Conservation (phyloP, 2,888 invertebrate genomes). For the Plagodis dolabraria region DNA sequence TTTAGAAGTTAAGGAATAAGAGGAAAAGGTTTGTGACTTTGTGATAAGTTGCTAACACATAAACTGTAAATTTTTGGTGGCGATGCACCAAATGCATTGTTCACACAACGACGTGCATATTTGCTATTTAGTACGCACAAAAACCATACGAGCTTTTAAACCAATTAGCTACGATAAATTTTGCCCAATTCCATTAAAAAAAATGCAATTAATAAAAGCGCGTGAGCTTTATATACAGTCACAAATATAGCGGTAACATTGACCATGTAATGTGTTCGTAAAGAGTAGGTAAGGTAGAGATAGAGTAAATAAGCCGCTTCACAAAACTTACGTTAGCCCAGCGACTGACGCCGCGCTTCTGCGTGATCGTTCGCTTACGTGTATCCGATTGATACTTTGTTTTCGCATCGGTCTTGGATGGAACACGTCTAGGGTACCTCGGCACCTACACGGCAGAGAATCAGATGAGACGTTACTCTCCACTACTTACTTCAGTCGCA, state of each 20-base stretch:
- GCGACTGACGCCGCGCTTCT: constrained; percentile 36
- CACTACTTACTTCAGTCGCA: not conserved
- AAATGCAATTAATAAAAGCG: constrained; percentile 37
- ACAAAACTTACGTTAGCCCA: constrained; percentile 40
- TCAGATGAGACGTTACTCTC: constrained; percentile 27
- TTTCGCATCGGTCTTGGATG: constrained; percentile 28
- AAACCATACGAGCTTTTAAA: not conserved
- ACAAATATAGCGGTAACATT: constrained; percentile 40
- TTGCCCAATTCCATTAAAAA: constrained; percentile 24
- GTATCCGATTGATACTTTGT: constrained; percentile 19
- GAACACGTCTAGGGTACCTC: constrained; percentile 31
- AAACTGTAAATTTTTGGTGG: too few relatives aligned
- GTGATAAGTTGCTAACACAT: too few relatives aligned
- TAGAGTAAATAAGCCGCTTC: constrained; percentile 23
- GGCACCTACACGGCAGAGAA: constrained; percentile 41
- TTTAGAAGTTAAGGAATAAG: too few relatives aligned
- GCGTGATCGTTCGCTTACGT: constrained; percentile 28
- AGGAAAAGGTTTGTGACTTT: too few relatives aligned
- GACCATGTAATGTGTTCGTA: constrained; percentile 19
- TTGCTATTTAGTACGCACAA: not conserved
- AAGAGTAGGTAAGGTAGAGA: constrained; percentile 22
- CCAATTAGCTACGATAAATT: constrained; percentile 6
- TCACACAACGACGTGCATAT: constrained; percentile 2
- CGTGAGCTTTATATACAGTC: constrained; percentile 44
- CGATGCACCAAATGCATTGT: not conserved